phyloP scores from a whole-genome alignment of 2,888 invertebrate species.

The Achlya flavicornis region DNA sequence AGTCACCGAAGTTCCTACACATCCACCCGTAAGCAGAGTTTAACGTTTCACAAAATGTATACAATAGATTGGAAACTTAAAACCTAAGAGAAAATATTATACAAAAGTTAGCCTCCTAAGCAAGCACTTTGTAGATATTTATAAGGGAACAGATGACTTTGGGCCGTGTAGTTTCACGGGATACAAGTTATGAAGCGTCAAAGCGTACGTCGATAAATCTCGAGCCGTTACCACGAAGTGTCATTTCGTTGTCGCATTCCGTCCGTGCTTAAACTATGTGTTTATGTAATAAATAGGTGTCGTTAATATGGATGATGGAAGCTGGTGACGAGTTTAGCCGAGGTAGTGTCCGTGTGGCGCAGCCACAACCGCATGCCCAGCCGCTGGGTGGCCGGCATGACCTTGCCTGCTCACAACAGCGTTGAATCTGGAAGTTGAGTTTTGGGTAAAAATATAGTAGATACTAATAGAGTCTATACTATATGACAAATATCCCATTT shows the following conservation, averaged over 20 bases:
- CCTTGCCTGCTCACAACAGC: slow-evolving; percentile 84
- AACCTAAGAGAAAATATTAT: slow-evolving; percentile 76
- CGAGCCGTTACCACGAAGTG: slow-evolving; percentile 50
- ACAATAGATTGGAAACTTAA: slow-evolving; percentile 64
- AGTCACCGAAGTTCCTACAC: slow-evolving; percentile 63
- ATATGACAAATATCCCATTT: too few species aligned
- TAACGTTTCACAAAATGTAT: slow-evolving; percentile 80
- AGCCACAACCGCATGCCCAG: slow-evolving; percentile 54
- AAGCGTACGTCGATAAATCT: slow-evolving; percentile 30
- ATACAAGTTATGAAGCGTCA: slow-evolving; percentile 73
- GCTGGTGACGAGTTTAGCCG: slow-evolving; percentile 50
- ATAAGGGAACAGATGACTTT: slow-evolving; percentile 49
- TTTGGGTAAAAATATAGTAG: background rate
- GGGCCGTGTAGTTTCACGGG: slow-evolving; percentile 62
- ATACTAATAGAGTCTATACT: too few species aligned
- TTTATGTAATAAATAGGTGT: slow-evolving; percentile 68
- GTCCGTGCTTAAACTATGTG: slow-evolving; percentile 71
- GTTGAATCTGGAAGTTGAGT: slow-evolving; percentile 78
- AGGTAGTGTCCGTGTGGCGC: slow-evolving; percentile 71
- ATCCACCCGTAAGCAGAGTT: slow-evolving; percentile 64
- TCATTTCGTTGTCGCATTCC: slow-evolving; percentile 61
- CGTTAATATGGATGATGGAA: slow-evolving; percentile 40
- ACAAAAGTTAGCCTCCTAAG: slow-evolving; percentile 60
- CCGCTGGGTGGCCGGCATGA: slow-evolving; percentile 81
- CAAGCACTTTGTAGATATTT: slow-evolving; percentile 33